Percentiles rank a stretch among this genome's conserved stretches.
Evolutionary conservation across 2,797 vertebrate species (phyloP).

Genomic region (Staurois parvus): DNA sequence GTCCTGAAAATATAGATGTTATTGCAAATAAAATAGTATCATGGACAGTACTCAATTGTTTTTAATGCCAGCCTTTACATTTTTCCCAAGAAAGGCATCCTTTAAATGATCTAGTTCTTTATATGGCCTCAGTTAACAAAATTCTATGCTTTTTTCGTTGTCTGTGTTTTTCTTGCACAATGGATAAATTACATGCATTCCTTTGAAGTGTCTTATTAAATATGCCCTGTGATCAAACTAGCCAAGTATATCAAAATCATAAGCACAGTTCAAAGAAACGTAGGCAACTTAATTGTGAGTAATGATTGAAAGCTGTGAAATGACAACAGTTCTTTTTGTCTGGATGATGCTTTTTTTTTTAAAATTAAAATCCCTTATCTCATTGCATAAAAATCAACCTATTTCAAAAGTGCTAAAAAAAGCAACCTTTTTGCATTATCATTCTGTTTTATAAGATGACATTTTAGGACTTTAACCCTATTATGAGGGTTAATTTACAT

Average conservation of each 20-base stretch:
- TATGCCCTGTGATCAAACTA: slow-evolving; percentile 49
- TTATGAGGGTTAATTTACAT: no score
- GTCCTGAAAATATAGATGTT: no score
- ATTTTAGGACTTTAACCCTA: no score
- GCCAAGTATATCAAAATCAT: slow-evolving; percentile 20
- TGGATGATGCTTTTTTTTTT: neutral
- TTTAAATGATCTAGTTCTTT: neutral
- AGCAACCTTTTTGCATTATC: no score
- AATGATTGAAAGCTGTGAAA: neutral
- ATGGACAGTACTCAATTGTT: no score
- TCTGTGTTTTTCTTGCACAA: neutral
- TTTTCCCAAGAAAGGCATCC: no score
- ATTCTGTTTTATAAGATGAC: no score
- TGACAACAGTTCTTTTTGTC: neutral
- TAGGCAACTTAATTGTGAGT: slow-evolving; percentile 10
- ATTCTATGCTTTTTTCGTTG: neutral
- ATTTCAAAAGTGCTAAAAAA: no score
- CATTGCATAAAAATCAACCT: no score
- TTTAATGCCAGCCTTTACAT: neutral
- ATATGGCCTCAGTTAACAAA: neutral
- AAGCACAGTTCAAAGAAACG: slow-evolving; percentile 38
- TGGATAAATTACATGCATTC: slow-evolving; percentile 28
- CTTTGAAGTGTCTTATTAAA: slow-evolving; percentile 53
- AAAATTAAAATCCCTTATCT: no score
- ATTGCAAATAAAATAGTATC: no score